Conservation (phyloP, 1,140 invertebrate genomes). For the Hylaeus anthracinus region DNA sequence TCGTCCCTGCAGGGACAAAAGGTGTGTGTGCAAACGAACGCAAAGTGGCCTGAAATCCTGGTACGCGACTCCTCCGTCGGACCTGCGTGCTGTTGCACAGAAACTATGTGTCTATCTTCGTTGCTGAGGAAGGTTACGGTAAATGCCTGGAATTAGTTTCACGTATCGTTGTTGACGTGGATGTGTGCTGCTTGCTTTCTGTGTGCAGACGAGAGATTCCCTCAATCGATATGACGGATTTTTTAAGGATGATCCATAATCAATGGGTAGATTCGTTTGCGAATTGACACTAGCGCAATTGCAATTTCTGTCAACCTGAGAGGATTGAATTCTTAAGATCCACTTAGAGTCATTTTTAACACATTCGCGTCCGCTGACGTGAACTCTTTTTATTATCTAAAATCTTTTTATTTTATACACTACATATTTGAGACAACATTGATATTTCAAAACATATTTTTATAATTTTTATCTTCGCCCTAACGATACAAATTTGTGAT, state of each 20-base stretch:
- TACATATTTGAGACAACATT: too few relatives aligned
- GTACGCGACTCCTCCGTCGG: slow-evolving; percentile 50
- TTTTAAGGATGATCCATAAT: neutral
- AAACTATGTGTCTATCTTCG: slow-evolving; percentile 55
- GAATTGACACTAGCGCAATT: too few relatives aligned
- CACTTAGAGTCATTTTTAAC: too few relatives aligned
- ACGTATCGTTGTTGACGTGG: slow-evolving; percentile 51
- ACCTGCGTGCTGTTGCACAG: slow-evolving; percentile 49
- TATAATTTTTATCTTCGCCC: too few relatives aligned
- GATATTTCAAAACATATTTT: too few relatives aligned
- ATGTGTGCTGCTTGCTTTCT: slow-evolving; percentile 2
- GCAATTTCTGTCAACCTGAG: too few relatives aligned
- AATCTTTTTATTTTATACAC: too few relatives aligned
- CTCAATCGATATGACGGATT: slow-evolving; percentile 8
- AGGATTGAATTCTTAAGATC: too few relatives aligned
- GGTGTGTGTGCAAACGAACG: slow-evolving; percentile 53
- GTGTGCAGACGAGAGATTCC: neutral
- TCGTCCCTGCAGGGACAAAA: slow-evolving; percentile 50
- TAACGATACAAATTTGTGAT: too few relatives aligned
- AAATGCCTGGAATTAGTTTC: slow-evolving; percentile 72
- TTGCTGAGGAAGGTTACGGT: slow-evolving; percentile 55
- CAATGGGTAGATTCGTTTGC: too few relatives aligned
- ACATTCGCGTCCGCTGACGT: too few relatives aligned
- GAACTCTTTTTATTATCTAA: too few relatives aligned
- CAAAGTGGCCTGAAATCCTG: slow-evolving; percentile 65